phyloP scores from a whole-genome alignment of 2,888 invertebrate genomes.

The Agrochola macilenta region DNA sequence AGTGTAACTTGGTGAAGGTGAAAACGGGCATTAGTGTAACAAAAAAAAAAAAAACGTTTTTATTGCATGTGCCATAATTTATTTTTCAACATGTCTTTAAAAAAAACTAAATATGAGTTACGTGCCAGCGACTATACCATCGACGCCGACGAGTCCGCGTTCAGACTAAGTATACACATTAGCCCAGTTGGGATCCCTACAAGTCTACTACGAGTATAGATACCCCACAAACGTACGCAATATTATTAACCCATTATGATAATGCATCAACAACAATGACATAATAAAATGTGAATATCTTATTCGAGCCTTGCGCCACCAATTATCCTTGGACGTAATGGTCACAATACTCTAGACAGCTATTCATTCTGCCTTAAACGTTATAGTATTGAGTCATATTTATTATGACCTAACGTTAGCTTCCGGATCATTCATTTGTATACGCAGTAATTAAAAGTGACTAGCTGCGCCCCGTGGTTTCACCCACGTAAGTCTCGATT shows the following conservation, averaged over 20 bases:
- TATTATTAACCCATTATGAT: slow-evolving; percentile 48
- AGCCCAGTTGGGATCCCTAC: slow-evolving; percentile 22
- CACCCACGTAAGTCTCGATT: no score
- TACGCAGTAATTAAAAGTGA: slow-evolving; percentile 40
- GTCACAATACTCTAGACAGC: slow-evolving; percentile 49
- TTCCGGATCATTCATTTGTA: slow-evolving; percentile 63
- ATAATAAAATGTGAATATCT: slow-evolving; percentile 61
- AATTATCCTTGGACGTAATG: slow-evolving; percentile 67
- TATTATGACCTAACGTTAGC: slow-evolving; percentile 46
- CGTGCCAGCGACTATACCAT: no score
- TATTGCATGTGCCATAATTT: no score
- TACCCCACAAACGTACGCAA: slow-evolving; percentile 11
- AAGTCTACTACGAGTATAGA: slow-evolving; percentile 33
- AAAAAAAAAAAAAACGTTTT: no score
- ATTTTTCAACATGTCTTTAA: no score
- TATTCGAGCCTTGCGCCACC: slow-evolving; percentile 57
- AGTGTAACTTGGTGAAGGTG: no score
- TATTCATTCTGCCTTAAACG: slow-evolving; percentile 58
- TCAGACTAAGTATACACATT: neutral
- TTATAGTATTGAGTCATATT: slow-evolving; percentile 49
- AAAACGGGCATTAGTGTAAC: no score
- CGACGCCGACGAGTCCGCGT: neutral
- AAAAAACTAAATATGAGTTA: no score
- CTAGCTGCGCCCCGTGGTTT: neutral
- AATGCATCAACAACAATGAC: slow-evolving; percentile 61